phyloP scores from a whole-genome alignment of 2,888 invertebrate genomes.

The Catocala fraxini region DNA sequence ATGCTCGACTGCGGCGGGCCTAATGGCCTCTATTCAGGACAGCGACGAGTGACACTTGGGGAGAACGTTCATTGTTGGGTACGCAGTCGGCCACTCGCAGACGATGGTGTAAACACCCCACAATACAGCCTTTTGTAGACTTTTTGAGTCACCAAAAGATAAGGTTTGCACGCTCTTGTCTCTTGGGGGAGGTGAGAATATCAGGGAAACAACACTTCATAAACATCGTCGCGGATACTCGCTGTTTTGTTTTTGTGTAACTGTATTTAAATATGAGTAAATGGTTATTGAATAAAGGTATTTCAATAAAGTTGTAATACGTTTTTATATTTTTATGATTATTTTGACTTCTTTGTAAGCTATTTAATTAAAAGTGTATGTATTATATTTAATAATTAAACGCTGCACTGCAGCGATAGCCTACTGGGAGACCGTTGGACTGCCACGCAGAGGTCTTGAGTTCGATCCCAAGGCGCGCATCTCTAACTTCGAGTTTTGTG shows the following conservation, averaged over 20 bases:
- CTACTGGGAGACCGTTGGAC: too few relatives aligned
- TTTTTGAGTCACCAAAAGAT: conserved; percentile 15
- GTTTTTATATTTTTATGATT: too few relatives aligned
- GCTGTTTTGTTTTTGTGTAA: neutral
- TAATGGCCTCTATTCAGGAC: conserved; percentile 68
- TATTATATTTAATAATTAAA: too few relatives aligned
- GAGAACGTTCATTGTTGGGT: conserved; percentile 57
- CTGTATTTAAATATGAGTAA: neutral
- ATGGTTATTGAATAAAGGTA: too few relatives aligned
- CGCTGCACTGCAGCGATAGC: too few relatives aligned
- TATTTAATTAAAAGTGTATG: too few relatives aligned
- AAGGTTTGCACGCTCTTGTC: conserved; percentile 6
- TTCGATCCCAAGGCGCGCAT: too few relatives aligned
- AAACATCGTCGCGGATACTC: neutral
- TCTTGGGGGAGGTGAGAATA: conserved; percentile 2
- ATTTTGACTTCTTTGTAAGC: too few relatives aligned
- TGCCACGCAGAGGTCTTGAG: too few relatives aligned
- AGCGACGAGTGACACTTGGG: conserved; percentile 62
- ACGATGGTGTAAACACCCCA: conserved; percentile 34
- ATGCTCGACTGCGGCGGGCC: conserved; percentile 42
- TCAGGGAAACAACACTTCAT: conserved; percentile 5
- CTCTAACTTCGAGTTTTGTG: too few relatives aligned
- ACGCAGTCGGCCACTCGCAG: conserved; percentile 21
- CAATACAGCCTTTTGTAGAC: conserved; percentile 18
- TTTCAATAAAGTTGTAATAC: too few relatives aligned